Evolutionary conservation across 2,797 vertebrate species (phyloP).

Genomic region (Mormyrops boulengeri): DNA sequence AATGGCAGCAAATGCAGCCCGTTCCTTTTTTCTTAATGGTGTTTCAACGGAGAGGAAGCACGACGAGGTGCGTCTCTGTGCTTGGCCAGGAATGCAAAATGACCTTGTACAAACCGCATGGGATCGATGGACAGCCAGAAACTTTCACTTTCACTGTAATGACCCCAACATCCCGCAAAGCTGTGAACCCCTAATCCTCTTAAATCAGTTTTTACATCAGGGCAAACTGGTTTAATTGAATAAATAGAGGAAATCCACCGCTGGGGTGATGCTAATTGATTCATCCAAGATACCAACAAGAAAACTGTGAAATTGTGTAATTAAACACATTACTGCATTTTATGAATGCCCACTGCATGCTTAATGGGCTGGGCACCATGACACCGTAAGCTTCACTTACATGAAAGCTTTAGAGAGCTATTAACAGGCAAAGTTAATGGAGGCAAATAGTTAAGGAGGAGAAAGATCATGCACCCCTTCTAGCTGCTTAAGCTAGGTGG

Average conservation of each 20-base stretch:
- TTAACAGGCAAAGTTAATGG: slow-evolving; percentile 11
- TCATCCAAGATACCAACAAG: background rate
- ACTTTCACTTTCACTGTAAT: background rate
- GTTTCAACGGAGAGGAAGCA: background rate
- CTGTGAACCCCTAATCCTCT: background rate
- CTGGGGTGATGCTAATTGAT: background rate
- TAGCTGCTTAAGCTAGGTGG: background rate
- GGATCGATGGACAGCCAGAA: background rate
- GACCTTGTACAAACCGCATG: background rate
- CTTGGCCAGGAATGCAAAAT: background rate
- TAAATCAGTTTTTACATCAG: background rate
- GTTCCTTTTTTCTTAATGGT: background rate
- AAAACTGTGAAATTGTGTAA: background rate
- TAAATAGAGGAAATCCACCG: background rate
- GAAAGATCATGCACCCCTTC: background rate
- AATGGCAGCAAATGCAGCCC: background rate
- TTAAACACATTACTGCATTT: background rate
- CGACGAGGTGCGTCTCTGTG: background rate
- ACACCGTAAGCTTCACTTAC: background rate
- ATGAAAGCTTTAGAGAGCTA: background rate
- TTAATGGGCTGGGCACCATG: background rate
- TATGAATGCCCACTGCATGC: background rate
- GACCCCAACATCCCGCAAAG: background rate
- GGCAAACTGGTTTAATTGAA: background rate
- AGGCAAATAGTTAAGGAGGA: slow-evolving; percentile 4